Conservation (phyloP, 2,888 invertebrate species). For the Heliconius cydno region DNA sequence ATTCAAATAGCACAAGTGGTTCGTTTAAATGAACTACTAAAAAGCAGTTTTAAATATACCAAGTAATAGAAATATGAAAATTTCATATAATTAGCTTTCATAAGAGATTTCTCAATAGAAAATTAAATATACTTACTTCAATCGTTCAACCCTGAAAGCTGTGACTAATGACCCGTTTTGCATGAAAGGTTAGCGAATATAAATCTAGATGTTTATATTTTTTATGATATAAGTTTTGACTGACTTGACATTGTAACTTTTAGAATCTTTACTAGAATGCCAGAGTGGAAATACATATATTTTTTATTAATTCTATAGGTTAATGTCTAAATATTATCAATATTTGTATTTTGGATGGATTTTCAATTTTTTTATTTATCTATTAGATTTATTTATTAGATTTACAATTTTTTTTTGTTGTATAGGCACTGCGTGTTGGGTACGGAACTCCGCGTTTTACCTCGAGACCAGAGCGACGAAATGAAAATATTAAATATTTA, state of each 20-base stretch:
- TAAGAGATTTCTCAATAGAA: constrained; percentile 13
- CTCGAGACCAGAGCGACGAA: too few species aligned
- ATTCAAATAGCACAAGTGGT: background rate
- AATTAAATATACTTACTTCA: constrained; percentile 2
- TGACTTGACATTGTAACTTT: background rate
- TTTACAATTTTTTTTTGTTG: too few species aligned
- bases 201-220: background rate
- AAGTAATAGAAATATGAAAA: background rate
- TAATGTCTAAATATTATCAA: background rate
- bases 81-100: constrained; percentile 8
- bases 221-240: background rate
- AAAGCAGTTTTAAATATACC: background rate
- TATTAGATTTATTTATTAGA: too few species aligned
- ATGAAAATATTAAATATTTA: too few species aligned
- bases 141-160: constrained; percentile 9
- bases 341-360: too few species aligned
- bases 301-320: background rate
- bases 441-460: too few species aligned
- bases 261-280: background rate
- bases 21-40: background rate
- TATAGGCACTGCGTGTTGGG: too few species aligned
- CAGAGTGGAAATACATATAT: background rate
- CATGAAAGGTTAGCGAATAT: constrained; percentile 7
- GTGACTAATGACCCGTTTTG: constrained; percentile 3
- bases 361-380: too few species aligned